Evolutionary conservation across 2,888 invertebrate species (phyloP).

Genomic region (Leptopilina syphax): DNA sequence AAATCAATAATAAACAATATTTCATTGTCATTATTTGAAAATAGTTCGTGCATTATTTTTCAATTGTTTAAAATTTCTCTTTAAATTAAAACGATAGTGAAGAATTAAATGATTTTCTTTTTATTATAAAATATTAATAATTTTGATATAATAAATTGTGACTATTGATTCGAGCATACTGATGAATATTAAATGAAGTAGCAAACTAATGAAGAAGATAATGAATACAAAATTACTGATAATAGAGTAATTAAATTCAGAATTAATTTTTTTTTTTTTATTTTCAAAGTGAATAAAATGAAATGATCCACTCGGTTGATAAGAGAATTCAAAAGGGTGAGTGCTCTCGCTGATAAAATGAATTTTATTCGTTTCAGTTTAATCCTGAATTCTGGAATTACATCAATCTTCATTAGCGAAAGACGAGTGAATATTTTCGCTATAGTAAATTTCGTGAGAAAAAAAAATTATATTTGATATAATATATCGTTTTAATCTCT

Average conservation of each 20-base stretch:
- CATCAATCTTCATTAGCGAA: slow-evolving; percentile 24
- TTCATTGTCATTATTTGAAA: not conserved
- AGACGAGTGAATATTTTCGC: slow-evolving; percentile 1
- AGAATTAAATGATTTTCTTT: no score
- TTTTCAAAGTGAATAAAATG: not conserved
- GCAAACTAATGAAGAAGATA: no score
- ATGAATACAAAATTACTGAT: not conserved
- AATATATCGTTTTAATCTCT: not conserved
- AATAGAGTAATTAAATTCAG: not conserved
- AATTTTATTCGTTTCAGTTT: slow-evolving; percentile 7
- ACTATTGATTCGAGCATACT: no score
- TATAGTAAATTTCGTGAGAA: slow-evolving; percentile 10
- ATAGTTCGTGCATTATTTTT: not conserved
- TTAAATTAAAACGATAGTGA: no score
- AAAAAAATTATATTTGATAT: slow-evolving; percentile 1
- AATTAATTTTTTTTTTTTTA: not conserved
- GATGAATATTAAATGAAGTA: no score
- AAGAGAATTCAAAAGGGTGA: not conserved
- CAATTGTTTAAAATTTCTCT: not conserved
- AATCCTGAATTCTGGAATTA: slow-evolving; percentile 12
- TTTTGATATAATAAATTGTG: no score
- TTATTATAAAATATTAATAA: no score
- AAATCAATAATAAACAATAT: not conserved
- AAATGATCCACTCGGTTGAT: not conserved
- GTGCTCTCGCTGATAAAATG: not conserved